Percentiles rank a stretch among this genome's conserved stretches.
These are phyloP conservation scores for Vesta saturnalis DNA, from an alignment of 2,888 invertebrate genomes.

Conservation along the genomic window DNA sequence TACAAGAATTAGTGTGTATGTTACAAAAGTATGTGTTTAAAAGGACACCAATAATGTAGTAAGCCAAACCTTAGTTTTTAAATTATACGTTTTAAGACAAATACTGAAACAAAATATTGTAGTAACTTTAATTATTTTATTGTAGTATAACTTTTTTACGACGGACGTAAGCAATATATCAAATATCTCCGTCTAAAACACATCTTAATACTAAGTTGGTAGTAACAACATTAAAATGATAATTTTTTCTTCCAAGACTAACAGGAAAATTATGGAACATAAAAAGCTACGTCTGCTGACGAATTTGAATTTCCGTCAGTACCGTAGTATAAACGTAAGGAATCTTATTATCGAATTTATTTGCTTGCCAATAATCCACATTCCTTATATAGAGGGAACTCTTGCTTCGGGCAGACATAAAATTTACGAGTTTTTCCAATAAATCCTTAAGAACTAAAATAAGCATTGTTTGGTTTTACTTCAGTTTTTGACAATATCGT, in stretches of 20 bases:
- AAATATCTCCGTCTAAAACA: too few relatives aligned
- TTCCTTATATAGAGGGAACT: conserved; percentile 32
- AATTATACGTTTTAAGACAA: too few relatives aligned
- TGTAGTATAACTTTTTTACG: too few relatives aligned
- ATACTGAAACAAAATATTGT: too few relatives aligned
- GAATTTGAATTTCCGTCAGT: conserved; percentile 35
- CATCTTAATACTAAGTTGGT: too few relatives aligned
- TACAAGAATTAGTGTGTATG: too few relatives aligned
- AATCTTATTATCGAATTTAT: conserved; percentile 39
- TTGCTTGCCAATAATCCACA: conserved; percentile 37
- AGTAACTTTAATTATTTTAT: too few relatives aligned
- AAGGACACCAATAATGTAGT: too few relatives aligned
- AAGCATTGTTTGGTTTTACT: conserved; percentile 31
- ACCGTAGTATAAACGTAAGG: conserved; percentile 29
- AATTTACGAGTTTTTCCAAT: conserved; percentile 36
- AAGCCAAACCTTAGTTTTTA: too few relatives aligned
- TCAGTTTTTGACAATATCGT: too few relatives aligned
- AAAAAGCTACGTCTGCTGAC: conserved; percentile 27
- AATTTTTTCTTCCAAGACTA: conserved; percentile 14
- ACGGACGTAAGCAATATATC: too few relatives aligned
- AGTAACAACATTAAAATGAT: conserved; percentile 26
- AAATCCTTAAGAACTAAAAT: conserved; percentile 30
- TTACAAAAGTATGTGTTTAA: too few relatives aligned
- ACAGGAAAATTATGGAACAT: conserved; percentile 25
- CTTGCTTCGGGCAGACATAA: conserved; percentile 34